Conservation (phyloP, 2,797 vertebrate species). For the Syngnathus rostellatus region DNA sequence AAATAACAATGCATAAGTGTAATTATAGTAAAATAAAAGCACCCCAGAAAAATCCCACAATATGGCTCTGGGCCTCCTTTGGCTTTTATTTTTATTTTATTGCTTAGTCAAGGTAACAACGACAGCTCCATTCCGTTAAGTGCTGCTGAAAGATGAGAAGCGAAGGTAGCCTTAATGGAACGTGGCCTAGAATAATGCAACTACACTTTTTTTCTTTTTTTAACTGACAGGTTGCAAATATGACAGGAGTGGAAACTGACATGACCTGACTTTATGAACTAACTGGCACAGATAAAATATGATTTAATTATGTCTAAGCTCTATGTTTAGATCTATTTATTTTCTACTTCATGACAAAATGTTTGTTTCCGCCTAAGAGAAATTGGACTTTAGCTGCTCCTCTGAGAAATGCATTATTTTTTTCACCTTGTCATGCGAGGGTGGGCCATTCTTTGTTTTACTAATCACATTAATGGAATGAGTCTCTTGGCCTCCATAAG, state of each 20-base stretch:
- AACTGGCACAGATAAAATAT: not conserved
- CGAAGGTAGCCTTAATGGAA: conserved; percentile 4
- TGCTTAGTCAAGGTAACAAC: not conserved
- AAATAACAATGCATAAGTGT: too few relatives aligned
- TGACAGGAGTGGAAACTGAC: not conserved
- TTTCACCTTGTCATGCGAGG: not conserved
- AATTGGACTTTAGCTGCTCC: not conserved
- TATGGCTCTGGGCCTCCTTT: not conserved
- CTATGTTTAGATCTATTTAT: not conserved
- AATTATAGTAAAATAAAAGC: too few relatives aligned
- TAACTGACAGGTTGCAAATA: not conserved
- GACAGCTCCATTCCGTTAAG: conserved; percentile 5
- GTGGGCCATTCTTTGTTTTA: not conserved
- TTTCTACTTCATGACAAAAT: not conserved
- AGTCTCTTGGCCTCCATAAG: not conserved
- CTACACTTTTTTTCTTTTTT: not conserved
- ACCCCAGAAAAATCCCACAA: not conserved
- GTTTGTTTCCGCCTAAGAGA: not conserved
- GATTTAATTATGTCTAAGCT: not conserved
- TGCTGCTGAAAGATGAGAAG: not conserved
- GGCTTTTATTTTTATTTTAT: not conserved
- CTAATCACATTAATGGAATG: not conserved
- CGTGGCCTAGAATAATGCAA: conserved; percentile 3
- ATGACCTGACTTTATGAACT: not conserved
- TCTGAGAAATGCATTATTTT: not conserved